Evolutionary conservation across 2,797 vertebrate species (phyloP).

Genomic region (Microhierax caerulescens): DNA sequence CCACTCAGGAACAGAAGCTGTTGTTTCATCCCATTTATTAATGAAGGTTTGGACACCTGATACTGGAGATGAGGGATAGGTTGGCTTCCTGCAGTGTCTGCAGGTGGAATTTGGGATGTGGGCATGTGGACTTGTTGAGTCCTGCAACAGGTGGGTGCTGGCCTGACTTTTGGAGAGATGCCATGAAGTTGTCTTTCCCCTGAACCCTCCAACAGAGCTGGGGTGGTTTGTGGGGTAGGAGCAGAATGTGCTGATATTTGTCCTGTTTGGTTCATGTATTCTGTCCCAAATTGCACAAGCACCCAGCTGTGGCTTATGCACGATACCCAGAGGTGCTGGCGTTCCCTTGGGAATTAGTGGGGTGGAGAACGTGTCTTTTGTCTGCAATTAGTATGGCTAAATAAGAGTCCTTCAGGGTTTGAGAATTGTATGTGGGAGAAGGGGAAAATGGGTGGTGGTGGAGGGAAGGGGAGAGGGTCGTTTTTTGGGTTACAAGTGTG

Average conservation of each 20-base stretch:
- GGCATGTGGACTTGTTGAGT: neutral
- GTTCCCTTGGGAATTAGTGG: neutral
- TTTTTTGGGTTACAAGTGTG: neutral
- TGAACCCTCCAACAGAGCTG: neutral
- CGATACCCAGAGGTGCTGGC: rapidly evolving
- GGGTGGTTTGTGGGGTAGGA: neutral
- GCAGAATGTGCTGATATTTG: rapidly evolving
- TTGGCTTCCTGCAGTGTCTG: neutral
- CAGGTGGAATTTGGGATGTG: neutral
- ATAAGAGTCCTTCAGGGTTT: neutral
- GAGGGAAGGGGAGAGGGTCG: neutral
- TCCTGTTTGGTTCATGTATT: neutral
- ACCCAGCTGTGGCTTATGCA: rapidly evolving
- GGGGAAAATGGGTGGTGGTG: neutral
- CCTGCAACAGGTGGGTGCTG: neutral
- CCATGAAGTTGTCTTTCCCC: neutral
- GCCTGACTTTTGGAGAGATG: neutral
- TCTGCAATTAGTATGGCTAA: neutral
- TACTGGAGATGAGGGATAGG: neutral
- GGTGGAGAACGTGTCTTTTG: neutral
- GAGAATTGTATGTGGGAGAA: neutral
- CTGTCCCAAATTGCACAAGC: neutral
- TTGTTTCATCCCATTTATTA: neutral
- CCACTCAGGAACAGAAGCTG: neutral
- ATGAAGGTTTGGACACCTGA: neutral